Evolutionary conservation across 2,797 vertebrate genomes (phyloP).

Genomic region (Petrocephalus schoutedeni): DNA sequence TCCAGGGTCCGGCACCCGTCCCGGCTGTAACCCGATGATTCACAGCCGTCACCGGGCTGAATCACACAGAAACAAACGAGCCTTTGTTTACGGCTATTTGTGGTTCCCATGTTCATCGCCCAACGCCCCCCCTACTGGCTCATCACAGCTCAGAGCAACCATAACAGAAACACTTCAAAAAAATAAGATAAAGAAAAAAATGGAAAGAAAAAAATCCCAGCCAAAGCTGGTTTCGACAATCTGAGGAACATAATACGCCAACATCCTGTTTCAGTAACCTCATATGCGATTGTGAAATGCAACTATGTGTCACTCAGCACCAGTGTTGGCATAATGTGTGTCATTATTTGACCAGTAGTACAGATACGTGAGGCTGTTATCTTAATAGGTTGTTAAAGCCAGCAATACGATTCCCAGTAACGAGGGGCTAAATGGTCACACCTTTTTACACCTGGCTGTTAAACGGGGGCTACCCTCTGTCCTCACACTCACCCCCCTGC

Average conservation of each 20-base stretch:
- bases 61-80: neutral
- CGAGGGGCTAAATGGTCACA: neutral
- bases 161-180: neutral
- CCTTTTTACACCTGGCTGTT: neutral
- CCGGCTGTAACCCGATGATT: conserved; percentile 7
- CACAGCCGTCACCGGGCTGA: neutral
- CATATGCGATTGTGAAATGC: neutral
- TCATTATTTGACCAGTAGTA: conserved; percentile 1
- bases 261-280: neutral
- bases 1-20: neutral
- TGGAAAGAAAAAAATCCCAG: neutral
- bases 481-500: neutral
- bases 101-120: neutral
- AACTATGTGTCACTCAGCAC: neutral
- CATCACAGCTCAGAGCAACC: neutral
- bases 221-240: neutral
- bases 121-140: neutral
- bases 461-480: neutral
- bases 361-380: neutral
- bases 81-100: neutral
- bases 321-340: neutral
- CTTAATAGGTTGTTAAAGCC: neutral
- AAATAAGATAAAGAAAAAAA: neutral
- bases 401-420: neutral
- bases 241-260: neutral